Base-by-base conservation (phyloP, 1,140 invertebrate genomes). In the Drosophila willistoni region DNA sequence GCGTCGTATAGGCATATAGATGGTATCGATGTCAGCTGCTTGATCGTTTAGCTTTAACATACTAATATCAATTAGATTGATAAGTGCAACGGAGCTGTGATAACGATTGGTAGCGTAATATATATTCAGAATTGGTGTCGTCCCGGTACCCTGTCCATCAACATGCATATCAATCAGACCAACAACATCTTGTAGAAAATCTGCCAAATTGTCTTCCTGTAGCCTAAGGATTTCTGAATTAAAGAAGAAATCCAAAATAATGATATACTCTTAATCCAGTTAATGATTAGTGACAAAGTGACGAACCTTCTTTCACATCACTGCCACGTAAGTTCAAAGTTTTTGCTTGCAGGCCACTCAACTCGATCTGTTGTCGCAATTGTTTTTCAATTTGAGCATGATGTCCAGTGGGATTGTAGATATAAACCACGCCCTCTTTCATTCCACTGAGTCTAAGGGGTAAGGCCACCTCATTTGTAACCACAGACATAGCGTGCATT, bases 61-160 rank as follows among this genome's bases (percentile, higher is more conserved):
- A 14, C 70, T 72, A 7, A 81, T 79, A 60, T 91, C 76, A 17
- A 92, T 54, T 57, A 91, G 62, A 69, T 92, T 92, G 2, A 91
- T 57, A 1, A 92, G 72, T 7, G 77, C 76, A 2, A 91, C 89
- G 1, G 86, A 90, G 70, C 90, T 92, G 14, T 92, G 91, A 14
- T 90, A 81, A 19, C 90, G 81, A 77, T 92, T 92, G 14, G 73
- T 68, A 0, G 91, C 91, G 57, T 70, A 91, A 10, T 65, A 81
- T 2, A 92, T 73, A 3, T 73, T 65, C 12, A 80, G 4, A 13
- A 17, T 59, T 1, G 83, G 69, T 1, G 25, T 71, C 7, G 54
- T 62, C 0, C 22, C 63, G 5, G 62, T 64, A 17, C 59, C 68
- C 10, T 14, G 25, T 7, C 60, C 68, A 10, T 54, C 71, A 0